Evolutionary conservation across 2,113 vertebrate genomes (phyloP), one percentile per base, ranked within the genome.

Genomic region (Larimichthys crocea): DNA sequence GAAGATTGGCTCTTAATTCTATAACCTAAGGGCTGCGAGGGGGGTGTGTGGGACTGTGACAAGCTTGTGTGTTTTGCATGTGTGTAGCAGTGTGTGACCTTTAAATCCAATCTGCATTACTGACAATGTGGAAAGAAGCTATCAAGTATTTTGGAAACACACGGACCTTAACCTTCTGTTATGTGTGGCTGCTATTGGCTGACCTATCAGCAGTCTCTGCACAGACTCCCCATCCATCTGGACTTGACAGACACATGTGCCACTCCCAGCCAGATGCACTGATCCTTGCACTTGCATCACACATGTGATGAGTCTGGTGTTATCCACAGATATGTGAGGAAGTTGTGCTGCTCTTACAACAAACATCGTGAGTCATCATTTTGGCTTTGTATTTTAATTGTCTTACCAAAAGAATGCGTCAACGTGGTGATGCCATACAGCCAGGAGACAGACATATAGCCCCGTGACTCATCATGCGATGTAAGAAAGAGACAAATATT

Each of bases 1-100:
- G 40, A 72, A 76, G 82, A 93, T 88, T 92, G 83, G 83, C 89
- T 92, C 68, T 90, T 88, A 87, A 92, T 91, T 92, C 83, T 84
- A 64, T 84, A 79, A 84, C 68, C 82, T 57, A 31, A 75, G 55
- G 66, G 60, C 76, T 56, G 64, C 44, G 19, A 49, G 61, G 71
- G 63, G 86, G 40, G 20, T 2, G 31, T 8, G 74, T 22, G 75
- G 74, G 80, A 62, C 79, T 20, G 48, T 64, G 79, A 89, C 76
- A 89, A 20, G 67, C 60, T 40, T 50, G 69, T 64, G 84, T 60
- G 79, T 80, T 55, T 74, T 64, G 71, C 71, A 10, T 65, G n/a
- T 65, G 76, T 62, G 61, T 74, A 35, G 60, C 76, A 15, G 42
- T 11, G 29, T 0, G 6, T 80, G 89, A 91, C 92, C 89, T 94